Conservation (phyloP, 2,888 invertebrate species). For the Buathra laborator region DNA sequence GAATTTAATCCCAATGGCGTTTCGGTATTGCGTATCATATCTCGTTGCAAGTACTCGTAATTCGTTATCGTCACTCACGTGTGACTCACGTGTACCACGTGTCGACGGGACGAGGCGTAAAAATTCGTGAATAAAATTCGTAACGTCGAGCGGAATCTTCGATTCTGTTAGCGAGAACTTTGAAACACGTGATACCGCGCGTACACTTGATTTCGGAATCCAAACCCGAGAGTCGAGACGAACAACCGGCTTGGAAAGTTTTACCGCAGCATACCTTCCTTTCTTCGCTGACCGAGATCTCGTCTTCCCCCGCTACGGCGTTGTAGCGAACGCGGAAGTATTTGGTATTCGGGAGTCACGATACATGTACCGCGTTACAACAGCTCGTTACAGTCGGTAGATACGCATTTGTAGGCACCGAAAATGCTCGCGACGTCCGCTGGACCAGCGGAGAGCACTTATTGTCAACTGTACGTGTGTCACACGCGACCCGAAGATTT, state of each 20-base stretch:
- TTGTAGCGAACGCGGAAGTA: slow-evolving; percentile 31
- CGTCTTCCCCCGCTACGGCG: slow-evolving; percentile 42
- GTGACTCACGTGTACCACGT: no score
- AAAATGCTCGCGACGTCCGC: neutral
- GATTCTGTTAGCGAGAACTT: neutral
- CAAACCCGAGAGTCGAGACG: slow-evolving; percentile 49
- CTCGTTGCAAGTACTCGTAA: no score
- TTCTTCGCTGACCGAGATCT: slow-evolving; percentile 65
- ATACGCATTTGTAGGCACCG: neutral
- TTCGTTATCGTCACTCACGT: no score
- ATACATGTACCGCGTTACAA: neutral
- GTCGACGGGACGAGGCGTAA: no score
- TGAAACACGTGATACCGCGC: neutral
- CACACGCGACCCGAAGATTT: slow-evolving; percentile 33
- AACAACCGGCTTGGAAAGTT: slow-evolving; percentile 51
- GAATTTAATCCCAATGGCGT: no score
- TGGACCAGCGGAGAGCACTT: slow-evolving; percentile 43
- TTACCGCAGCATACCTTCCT: slow-evolving; percentile 59
- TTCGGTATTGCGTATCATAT: no score
- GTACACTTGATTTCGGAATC: slow-evolving; percentile 31
- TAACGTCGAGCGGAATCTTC: neutral
- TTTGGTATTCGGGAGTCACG: slow-evolving; percentile 33
- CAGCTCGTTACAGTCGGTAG: neutral
- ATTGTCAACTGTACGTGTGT: slow-evolving; percentile 33
- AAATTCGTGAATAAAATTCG: neutral